Conservation (phyloP, 1,140 invertebrate genomes). For the Diachasma alloeum region DNA sequence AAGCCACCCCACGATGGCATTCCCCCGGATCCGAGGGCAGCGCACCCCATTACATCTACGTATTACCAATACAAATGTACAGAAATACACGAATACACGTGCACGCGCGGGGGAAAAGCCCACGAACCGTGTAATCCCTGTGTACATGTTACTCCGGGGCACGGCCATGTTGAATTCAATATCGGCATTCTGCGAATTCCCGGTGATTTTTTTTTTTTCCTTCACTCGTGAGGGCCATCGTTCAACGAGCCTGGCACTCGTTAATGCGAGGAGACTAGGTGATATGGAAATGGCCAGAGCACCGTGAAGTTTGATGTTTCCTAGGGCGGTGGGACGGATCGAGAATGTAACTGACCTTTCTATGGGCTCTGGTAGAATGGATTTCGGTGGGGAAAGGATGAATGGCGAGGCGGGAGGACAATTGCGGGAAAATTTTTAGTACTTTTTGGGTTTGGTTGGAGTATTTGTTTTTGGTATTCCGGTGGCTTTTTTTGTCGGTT, state of each 20-base stretch:
- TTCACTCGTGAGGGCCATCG: not conserved
- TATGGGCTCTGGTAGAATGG: too few relatives aligned
- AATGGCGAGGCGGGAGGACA: too few relatives aligned
- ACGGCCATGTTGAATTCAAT: constrained; percentile 67
- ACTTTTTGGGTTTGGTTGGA: too few relatives aligned
- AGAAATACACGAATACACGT: not conserved
- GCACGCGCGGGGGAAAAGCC: not conserved
- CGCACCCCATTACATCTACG: constrained; percentile 27
- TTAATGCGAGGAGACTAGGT: not conserved
- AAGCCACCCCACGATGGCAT: constrained; percentile 31
- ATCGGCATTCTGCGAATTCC: constrained; percentile 63
- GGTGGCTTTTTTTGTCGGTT: too few relatives aligned
- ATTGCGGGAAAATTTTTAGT: too few relatives aligned
- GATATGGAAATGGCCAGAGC: not conserved
- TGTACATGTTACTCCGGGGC: constrained; percentile 33
- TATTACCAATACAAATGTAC: not conserved
- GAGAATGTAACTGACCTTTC: too few relatives aligned
- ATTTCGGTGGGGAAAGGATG: too few relatives aligned
- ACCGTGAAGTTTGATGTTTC: too few relatives aligned
- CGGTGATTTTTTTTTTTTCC: not conserved
- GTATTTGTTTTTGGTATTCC: too few relatives aligned
- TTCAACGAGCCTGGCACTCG: not conserved
- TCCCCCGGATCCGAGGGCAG: constrained; percentile 34
- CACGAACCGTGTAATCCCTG: constrained; percentile 3
- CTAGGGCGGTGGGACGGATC: too few relatives aligned